Evolutionary conservation across 53 echinoderm and acorn worm genomes (phyloP).

Genomic region (Stichopus horrens): DNA sequence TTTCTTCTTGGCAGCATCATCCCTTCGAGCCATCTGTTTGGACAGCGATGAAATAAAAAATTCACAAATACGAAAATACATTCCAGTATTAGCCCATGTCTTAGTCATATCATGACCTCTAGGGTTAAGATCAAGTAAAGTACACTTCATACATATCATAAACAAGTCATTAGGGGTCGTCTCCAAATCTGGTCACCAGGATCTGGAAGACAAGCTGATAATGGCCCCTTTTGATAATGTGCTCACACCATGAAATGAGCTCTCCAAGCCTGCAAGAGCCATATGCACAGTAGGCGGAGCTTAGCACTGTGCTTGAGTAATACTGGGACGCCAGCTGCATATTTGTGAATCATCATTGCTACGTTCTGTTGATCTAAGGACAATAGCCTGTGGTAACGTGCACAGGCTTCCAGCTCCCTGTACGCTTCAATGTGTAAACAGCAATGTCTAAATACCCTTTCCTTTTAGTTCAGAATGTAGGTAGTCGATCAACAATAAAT

Average conservation of each 20-base stretch:
- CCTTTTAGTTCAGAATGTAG: too few relatives aligned
- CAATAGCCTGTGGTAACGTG: too few relatives aligned
- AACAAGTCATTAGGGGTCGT: too few relatives aligned
- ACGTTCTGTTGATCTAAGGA: too few relatives aligned
- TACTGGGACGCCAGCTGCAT: neutral
- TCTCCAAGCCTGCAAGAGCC: neutral
- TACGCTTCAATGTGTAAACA: too few relatives aligned
- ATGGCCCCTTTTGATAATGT: neutral
- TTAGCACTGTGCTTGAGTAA: too few relatives aligned
- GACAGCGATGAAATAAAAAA: neutral
- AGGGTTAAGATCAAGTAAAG: neutral
- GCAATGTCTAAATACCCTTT: too few relatives aligned
- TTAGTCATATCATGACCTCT: neutral
- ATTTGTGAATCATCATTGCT: neutral
- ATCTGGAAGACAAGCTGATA: too few relatives aligned
- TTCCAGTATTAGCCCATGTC: neutral
- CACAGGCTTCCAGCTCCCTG: too few relatives aligned
- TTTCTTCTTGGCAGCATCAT: slow-evolving; percentile 15
- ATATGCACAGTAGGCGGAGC: neutral
- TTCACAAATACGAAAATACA: neutral
- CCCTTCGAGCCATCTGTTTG: slow-evolving; percentile 56
- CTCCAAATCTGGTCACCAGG: too few relatives aligned
- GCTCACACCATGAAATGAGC: neutral
- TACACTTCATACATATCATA: too few relatives aligned
- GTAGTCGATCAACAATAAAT: too few relatives aligned